Evolutionary conservation across 2,888 invertebrate species (phyloP), one percentile per base, ranked within the genome.

Genomic region (Sarcophaga subvicina): DNA sequence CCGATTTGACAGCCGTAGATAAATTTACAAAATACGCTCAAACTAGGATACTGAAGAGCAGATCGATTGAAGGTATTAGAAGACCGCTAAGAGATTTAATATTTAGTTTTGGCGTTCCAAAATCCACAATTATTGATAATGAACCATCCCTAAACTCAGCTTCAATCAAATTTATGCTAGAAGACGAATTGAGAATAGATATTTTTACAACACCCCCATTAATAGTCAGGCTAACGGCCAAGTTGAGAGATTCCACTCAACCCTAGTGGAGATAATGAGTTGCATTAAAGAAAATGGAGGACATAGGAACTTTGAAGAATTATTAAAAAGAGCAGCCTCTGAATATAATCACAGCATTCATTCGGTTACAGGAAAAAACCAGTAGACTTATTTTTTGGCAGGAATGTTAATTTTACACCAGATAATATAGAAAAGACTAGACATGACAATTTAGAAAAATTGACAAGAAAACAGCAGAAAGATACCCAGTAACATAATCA

Each of bases 371-470:
- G 1, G 22, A 22, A 22, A 22, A 22, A 22, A 22, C 22, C 22
- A 22, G 22, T 22, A 22, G 22, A 22, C 22, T 22, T 22, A 22
- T 22, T 22, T 22, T 22, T 27, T 27, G 67, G 45, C 11, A 67
- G 11, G 45, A 4, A 17, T 20, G n/a, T 47, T 67, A 67, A 67
- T 67, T 45, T 71, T 63, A 76, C 45, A 37, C 63, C 17, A 20
- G 63, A 47, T 27, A 5, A 27, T 27, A 22, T 63, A 47, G 49
- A 76, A 5, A 22, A 22, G 22, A 22, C 22, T 22, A 22, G 22
- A 22, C 22, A 63, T 45, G 11, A 47, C 47, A 17, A 64, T 20
- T 22, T 22, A 14, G 10, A 49, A 49, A 49, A 49, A 49, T 0
- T 27, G 4, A 27, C 3, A 27, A 27, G 4, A 27, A 27, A 27